Conservation (phyloP, 2,888 invertebrate species). For the Drosophila silvestris region DNA sequence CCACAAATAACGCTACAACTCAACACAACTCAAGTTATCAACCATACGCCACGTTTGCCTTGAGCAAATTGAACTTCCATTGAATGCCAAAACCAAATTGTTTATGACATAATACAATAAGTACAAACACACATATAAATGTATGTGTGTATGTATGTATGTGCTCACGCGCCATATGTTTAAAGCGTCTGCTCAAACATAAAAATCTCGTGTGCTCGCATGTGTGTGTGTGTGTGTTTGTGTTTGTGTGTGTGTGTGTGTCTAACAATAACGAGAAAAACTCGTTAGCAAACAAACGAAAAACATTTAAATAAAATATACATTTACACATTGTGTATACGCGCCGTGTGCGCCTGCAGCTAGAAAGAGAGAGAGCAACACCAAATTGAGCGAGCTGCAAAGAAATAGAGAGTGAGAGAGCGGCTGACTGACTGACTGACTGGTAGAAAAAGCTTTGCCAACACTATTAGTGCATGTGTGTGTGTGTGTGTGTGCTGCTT, state of each 20-base stretch:
- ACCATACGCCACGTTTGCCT: constrained; percentile 56
- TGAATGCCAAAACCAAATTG: constrained; percentile 56
- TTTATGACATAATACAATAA: constrained; percentile 73
- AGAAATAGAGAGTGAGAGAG: constrained; percentile 49
- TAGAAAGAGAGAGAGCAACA: constrained; percentile 13
- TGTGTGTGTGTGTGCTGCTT: constrained; percentile 61
- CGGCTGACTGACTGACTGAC: constrained; percentile 16
- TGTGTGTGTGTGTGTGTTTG: background rate
- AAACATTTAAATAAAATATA: constrained; percentile 66
- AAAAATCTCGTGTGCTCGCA: constrained; percentile 26
- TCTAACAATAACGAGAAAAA: constrained; percentile 70
- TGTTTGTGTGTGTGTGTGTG: constrained; percentile 7
- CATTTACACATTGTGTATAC: constrained; percentile 67
- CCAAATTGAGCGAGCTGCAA: constrained; percentile 19
- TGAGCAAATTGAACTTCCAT: constrained; percentile 60
- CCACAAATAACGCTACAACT: constrained; percentile 32
- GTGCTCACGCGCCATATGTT: constrained; percentile 61
- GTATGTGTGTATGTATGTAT: background rate
- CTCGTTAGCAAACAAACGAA: constrained; percentile 69
- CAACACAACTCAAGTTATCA: constrained; percentile 11
- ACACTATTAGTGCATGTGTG: constrained; percentile 19
- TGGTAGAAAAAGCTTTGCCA: constrained; percentile 65
- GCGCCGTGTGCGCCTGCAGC: constrained; percentile 62
- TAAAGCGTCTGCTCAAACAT: constrained; percentile 32
- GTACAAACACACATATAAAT: constrained; percentile 15